Evolutionary conservation across 2,113 vertebrate species (phyloP).

Genomic region (Struthidea cinerea): DNA sequence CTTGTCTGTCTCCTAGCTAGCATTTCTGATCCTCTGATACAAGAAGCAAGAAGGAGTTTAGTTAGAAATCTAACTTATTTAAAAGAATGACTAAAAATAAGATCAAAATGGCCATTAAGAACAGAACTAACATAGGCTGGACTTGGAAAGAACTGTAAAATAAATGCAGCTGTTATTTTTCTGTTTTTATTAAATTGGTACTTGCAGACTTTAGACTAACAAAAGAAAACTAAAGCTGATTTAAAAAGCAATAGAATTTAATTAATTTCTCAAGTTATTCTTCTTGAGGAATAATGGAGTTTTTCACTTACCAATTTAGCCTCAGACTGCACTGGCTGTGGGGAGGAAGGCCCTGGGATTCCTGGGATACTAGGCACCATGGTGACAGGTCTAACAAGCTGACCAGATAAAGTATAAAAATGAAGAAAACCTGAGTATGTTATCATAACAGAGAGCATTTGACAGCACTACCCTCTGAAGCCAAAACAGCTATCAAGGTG

Average conservation of each 20-base stretch:
- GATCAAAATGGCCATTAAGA: background rate
- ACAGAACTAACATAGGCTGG: background rate
- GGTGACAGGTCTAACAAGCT: slow-evolving; percentile 99
- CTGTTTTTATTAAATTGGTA: background rate
- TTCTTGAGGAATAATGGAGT: slow-evolving; percentile 56
- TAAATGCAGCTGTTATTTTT: background rate
- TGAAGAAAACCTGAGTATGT: slow-evolving; percentile 44
- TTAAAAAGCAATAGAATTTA: slow-evolving; percentile 6
- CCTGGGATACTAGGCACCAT: slow-evolving; percentile 97
- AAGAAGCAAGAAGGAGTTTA: background rate
- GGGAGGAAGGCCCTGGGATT: slow-evolving; percentile 96
- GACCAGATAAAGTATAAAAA: slow-evolving; percentile 70
- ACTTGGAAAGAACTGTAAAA: background rate
- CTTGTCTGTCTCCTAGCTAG: background rate
- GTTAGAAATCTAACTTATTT: background rate
- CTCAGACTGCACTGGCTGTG: slow-evolving; percentile 93
- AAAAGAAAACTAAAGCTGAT: background rate
- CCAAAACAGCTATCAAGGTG: slow-evolving; percentile 44
- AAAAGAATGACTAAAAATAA: background rate
- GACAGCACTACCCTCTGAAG: slow-evolving; percentile 53
- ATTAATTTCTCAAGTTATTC: slow-evolving; percentile 35
- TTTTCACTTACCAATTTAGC: slow-evolving; percentile 91
- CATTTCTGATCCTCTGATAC: background rate
- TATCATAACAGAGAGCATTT: slow-evolving; percentile 42
- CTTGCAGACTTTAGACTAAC: slow-evolving; percentile 4